Evolutionary conservation across 2,113 vertebrate species (phyloP).

Genomic region (Chloropsis hardwickii): DNA sequence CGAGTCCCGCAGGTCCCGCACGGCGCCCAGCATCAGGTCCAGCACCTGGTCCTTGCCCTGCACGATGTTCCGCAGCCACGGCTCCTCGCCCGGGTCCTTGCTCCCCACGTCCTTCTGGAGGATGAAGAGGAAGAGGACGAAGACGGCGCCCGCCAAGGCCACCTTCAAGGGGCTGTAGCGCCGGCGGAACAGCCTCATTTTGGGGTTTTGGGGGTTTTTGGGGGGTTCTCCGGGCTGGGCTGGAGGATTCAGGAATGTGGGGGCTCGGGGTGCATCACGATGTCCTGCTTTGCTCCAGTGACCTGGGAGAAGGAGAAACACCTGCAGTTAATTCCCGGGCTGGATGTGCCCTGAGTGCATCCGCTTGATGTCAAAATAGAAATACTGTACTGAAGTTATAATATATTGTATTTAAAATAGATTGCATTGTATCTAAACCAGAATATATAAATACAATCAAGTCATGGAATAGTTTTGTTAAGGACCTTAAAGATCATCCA

Average conservation of each 20-base stretch:
- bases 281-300: background rate
- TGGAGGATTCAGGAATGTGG: background rate
- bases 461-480: background rate
- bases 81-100: slow-evolving; percentile 67
- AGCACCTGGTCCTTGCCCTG: slow-evolving; percentile 81
- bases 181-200: slow-evolving; percentile 82
- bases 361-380: background rate
- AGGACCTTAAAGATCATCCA: background rate
- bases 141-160: slow-evolving; percentile 77
- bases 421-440: fast-evolving
- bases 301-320: background rate
- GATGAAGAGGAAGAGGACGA: slow-evolving; percentile 84
- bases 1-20: slow-evolving; percentile 84
- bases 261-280: background rate
- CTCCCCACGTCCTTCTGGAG: slow-evolving; percentile 81
- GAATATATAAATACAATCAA: too few relatives aligned
- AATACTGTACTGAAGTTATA: fast-evolving
- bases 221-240: fast-evolving
- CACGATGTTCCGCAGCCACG: slow-evolving; percentile 86
- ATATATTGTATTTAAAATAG: too few relatives aligned
- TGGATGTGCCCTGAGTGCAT: fast-evolving
- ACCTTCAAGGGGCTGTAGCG: slow-evolving; percentile 85
- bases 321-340: background rate
- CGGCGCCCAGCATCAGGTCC: slow-evolving; percentile 82
- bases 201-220: fast-evolving